Base-by-base conservation (phyloP, 2,888 invertebrate genomes). In the Priocnemis perturbator region DNA sequence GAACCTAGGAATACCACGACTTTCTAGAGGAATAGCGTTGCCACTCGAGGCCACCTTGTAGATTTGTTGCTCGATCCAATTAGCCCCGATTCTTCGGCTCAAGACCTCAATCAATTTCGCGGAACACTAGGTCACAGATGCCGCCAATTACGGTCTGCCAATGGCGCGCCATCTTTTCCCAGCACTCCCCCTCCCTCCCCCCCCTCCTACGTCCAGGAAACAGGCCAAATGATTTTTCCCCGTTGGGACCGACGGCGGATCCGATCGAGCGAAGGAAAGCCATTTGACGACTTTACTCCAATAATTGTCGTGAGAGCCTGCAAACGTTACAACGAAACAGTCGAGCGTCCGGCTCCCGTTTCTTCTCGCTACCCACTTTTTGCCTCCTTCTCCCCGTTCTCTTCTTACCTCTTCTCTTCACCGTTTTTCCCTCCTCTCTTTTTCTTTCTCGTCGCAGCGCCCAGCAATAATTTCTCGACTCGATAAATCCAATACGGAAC, bases 91-190 rank as follows among this genome's bases (percentile, higher is more conserved):
- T 77, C 74, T 79, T 73, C 71, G 74, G 72, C 69, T 71, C 72
- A 73, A 79, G 80, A 79, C 81, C 78, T 81, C 80, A 81, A 84
- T 84, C 83, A 84, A 82, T 84, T 83, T 82, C 69, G 78, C 75
- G 77, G 78, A 82, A 82, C 83, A 79, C 77, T 81, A 78, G 84
- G 84, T 84, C 85, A 83, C 84, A 85, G 85, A 84, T 85, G 83
- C 79, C 83, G 77, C 82, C 85, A 85, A 85, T 85, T 85, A 85
- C 83, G 79, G 67, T 78, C 69, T 76, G 76, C 79, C 82, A 80
- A 78, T 79, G 76, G 77, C 62, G 73, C 73, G 73, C 76, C 79
- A 76, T 80, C 81, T 79, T 83, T 79, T 75, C 80, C 78, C 60
- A 73, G 53, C n/a, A n/a, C 73, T 37, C 58, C 57, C 70, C 62